Percentiles rank a stretch among this genome's conserved stretches.
Evolutionary conservation across 2,888 invertebrate genomes (phyloP).

Genomic region (Sabellastarte sp.): DNA sequence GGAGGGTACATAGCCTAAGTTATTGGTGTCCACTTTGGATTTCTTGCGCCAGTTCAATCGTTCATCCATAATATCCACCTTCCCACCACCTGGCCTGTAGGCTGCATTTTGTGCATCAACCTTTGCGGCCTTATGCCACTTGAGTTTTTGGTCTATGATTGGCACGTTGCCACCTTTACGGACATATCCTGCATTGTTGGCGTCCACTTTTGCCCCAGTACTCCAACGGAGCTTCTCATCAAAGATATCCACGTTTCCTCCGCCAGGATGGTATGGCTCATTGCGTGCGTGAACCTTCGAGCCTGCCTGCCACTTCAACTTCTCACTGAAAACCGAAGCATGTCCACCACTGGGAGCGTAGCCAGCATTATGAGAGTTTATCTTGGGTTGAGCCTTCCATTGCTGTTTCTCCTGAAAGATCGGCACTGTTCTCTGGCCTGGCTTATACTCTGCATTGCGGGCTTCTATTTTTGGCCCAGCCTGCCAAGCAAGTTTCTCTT

Average conservation of each 20-base stretch:
- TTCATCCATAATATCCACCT: constrained; percentile 1
- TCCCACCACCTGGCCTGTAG: neutral
- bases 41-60: neutral
- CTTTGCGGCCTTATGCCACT: neutral
- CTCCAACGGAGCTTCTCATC: neutral
- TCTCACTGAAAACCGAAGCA: neutral
- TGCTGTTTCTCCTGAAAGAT: neutral
- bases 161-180: neutral
- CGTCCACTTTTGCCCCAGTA: neutral
- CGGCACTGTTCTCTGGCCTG: neutral
- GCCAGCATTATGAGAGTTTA: neutral
- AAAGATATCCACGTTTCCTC: neutral
- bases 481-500: neutral
- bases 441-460: neutral
- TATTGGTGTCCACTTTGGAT: neutral
- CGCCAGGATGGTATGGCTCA: neutral
- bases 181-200: neutral
- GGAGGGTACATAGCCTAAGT: too few relatives aligned
- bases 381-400: neutral
- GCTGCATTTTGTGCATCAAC: constrained; percentile 25
- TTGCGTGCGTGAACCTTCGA: neutral
- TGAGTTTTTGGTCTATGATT: neutral
- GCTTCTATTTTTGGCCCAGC: neutral
- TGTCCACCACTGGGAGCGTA: constrained; percentile 24
- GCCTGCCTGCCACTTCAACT: neutral